phyloP scores from a whole-genome alignment of 1,140 invertebrate species.

The Sogatella furcifera region DNA sequence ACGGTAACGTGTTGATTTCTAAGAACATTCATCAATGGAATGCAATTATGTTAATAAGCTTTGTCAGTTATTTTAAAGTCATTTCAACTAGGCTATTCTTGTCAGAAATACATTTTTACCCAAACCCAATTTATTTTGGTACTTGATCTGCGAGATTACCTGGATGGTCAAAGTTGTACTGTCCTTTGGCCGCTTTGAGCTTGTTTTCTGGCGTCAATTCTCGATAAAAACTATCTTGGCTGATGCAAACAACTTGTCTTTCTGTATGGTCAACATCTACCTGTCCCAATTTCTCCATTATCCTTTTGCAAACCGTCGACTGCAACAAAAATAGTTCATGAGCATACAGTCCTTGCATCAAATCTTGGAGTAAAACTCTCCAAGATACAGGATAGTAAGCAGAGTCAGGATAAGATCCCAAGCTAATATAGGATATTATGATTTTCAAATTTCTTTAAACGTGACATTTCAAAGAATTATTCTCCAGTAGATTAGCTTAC shows the following conservation, averaged over 20 bases:
- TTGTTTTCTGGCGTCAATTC: slow-evolving; percentile 72
- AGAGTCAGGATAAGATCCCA: too few species aligned
- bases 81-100: too few species aligned
- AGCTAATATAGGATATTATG: too few species aligned
- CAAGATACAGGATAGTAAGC: too few species aligned
- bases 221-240: slow-evolving; percentile 92
- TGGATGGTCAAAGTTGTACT: slow-evolving; percentile 98
- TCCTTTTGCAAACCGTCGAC: slow-evolving; percentile 93
- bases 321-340: slow-evolving; percentile 34
- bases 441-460: too few species aligned
- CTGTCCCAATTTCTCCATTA: slow-evolving; percentile 88
- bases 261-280: slow-evolving; percentile 79
- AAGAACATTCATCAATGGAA: not conserved
- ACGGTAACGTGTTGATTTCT: not conserved
- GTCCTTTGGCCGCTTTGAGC: slow-evolving; percentile 72
- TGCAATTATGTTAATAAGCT: too few species aligned
- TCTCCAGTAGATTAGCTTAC: too few species aligned
- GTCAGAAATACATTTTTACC: too few species aligned
- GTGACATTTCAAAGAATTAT: too few species aligned
- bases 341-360: too few species aligned
- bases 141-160: slow-evolving; percentile 36
- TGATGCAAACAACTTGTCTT: slow-evolving; percentile 85
- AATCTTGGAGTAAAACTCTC: too few species aligned
- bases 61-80: too few species aligned
- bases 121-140: not conserved